Conservation (phyloP, 2,113 vertebrate genomes). For the Capra hircus region DNA sequence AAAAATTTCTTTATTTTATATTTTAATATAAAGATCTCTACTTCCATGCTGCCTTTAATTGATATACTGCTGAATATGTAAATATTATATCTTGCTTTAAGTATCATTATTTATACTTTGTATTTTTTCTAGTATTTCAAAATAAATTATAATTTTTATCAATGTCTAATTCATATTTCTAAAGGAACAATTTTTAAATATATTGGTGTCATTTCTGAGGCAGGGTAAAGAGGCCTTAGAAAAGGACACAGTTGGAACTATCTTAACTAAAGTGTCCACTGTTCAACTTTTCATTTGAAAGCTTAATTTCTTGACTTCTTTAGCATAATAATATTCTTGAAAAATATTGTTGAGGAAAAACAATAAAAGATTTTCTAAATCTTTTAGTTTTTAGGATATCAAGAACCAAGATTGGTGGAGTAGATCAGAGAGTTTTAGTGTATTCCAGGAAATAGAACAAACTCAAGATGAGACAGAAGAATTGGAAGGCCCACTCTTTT, state of each 20-base stretch:
- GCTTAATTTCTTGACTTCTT: neutral
- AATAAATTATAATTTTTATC: neutral
- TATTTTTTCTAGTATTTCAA: neutral
- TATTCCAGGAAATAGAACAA: neutral
- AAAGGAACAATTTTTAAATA: neutral
- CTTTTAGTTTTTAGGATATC: neutral
- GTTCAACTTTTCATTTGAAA: neutral
- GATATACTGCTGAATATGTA: neutral
- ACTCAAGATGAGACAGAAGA: neutral
- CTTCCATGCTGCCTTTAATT: neutral
- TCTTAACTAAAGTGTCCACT: neutral
- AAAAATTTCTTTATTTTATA: neutral
- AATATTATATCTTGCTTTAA: neutral
- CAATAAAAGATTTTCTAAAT: neutral
- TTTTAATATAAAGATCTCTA: neutral
- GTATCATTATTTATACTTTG: neutral
- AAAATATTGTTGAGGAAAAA: slow-evolving; percentile 1
- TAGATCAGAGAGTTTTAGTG: neutral
- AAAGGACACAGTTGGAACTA: neutral
- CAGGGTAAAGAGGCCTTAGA: neutral
- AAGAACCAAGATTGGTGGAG: neutral
- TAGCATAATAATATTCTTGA: neutral
- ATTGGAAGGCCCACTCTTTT: neutral
- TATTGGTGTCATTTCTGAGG: neutral
- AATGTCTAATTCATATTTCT: neutral